Conservation (phyloP, 2,113 vertebrate genomes). For the Phaetusa simplex region DNA sequence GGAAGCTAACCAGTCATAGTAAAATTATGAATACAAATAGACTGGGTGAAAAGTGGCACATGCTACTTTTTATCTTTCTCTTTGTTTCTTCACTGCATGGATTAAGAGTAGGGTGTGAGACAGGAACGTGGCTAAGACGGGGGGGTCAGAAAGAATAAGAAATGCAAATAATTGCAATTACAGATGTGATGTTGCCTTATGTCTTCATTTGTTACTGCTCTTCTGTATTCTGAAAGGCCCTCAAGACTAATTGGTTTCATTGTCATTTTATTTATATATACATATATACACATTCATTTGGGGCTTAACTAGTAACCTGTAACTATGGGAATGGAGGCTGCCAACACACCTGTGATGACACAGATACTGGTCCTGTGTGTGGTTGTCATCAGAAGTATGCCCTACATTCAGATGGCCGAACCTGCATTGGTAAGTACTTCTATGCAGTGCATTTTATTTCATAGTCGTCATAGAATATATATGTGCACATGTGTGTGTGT, state of each 20-base stretch:
- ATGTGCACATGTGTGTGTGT: neutral
- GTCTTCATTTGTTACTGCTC: constrained; percentile 39
- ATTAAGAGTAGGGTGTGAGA: neutral
- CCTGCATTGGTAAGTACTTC: constrained; percentile 93
- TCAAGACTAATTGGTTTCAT: constrained; percentile 69
- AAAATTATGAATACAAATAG: neutral
- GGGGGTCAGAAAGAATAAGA: neutral
- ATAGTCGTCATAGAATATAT: neutral
- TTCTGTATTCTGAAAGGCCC: neutral
- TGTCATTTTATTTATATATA: constrained; percentile 73
- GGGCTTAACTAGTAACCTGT: constrained; percentile 91
- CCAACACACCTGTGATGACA: constrained; percentile 97
- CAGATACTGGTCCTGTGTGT: constrained; percentile 89
- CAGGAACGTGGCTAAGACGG: neutral
- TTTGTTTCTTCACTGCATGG: neutral
- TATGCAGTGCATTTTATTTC: neutral
- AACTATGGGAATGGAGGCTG: constrained; percentile 99
- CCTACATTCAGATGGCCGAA: constrained; percentile 92
- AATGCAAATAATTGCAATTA: neutral
- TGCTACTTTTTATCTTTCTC: neutral
- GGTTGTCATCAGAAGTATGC: constrained; percentile 98
- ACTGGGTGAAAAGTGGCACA: neutral
- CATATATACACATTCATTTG: constrained; percentile 58
- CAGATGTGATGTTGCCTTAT: neutral
- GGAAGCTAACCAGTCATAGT: neutral